A percentile compares a stretch with the other conserved stretches of the same genome.
Evolutionary conservation across 2,888 invertebrate species (phyloP).

Genomic region (Coelopa pilipes): DNA sequence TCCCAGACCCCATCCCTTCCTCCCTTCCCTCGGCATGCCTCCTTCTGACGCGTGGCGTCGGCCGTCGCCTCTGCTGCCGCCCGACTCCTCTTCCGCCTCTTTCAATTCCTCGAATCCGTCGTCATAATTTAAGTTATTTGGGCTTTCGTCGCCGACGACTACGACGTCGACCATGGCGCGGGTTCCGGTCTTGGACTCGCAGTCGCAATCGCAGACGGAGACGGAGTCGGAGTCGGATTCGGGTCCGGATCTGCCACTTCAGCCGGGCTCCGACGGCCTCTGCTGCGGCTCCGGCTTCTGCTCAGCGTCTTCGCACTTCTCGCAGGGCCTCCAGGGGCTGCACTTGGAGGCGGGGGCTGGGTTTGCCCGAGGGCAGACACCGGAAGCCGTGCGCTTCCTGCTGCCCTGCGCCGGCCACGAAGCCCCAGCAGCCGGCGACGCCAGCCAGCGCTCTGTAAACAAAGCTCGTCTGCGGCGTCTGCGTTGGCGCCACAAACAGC

Average conservation of each 20-base stretch:
- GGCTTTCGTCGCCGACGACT: conserved; percentile 12
- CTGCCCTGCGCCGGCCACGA: too few relatives aligned
- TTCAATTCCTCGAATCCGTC: neutral
- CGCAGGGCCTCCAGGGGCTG: too few relatives aligned
- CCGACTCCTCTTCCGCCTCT: neutral
- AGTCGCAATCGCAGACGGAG: too few relatives aligned
- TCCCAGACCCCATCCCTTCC: neutral
- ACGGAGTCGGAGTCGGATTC: too few relatives aligned
- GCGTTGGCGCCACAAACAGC: conserved; percentile 38
- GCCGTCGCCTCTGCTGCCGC: neutral
- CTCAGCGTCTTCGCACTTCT: neutral
- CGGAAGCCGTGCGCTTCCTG: too few relatives aligned
- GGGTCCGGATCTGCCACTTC: conserved; percentile 30
- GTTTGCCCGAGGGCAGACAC: too few relatives aligned
- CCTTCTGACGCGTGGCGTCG: conserved; percentile 1
- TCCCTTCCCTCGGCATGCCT: conserved; percentile 9
- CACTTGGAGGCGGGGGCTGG: neutral
- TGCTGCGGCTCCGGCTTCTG: conserved; percentile 17
- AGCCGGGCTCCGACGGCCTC: conserved; percentile 27
- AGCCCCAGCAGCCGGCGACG: too few relatives aligned
- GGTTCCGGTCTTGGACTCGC: too few relatives aligned
- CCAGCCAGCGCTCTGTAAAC: conserved; percentile 23
- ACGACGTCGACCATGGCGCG: conserved; percentile 8
- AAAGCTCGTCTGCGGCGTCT: conserved; percentile 17
- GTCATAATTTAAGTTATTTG: conserved; percentile 35